phyloP scores from a whole-genome alignment of 30 jellyfish, hydroid and myxozoan genomes.

The Rhopilema esculentum region DNA sequence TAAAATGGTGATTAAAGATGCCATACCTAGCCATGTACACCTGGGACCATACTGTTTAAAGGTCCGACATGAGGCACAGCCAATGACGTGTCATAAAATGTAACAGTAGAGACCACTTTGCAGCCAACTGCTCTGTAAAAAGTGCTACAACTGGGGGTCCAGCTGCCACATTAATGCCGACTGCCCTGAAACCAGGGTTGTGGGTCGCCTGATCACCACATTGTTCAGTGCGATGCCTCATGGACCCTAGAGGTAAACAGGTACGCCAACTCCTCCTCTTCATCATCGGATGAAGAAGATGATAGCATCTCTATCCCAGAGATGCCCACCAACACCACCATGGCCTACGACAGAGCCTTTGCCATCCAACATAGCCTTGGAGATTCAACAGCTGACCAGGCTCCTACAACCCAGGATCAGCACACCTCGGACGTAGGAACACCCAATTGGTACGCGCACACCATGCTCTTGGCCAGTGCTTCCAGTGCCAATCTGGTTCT shows the following conservation, averaged over 20 bases:
- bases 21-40: background rate
- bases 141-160: slow-evolving; percentile 8
- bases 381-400: too few relatives aligned
- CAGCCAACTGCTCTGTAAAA: slow-evolving; percentile 8
- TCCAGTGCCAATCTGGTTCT: background rate
- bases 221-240: too few relatives aligned
- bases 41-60: slow-evolving; percentile 1
- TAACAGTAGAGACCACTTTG: background rate
- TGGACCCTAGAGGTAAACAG: too few relatives aligned
- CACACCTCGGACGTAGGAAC: too few relatives aligned
- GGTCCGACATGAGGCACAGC: slow-evolving; percentile 1
- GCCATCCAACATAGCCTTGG: too few relatives aligned
- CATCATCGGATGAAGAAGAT: too few relatives aligned
- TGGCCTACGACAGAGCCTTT: too few relatives aligned
- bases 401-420: too few relatives aligned
- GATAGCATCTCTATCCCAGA: too few relatives aligned
- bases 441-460: background rate
- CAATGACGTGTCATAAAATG: background rate
- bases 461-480: background rate
- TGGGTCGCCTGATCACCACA: background rate
- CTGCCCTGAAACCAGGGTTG: slow-evolving; percentile 3
- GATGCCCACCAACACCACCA: too few relatives aligned
- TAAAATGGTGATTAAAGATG: background rate
- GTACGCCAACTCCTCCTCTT: too few relatives aligned
- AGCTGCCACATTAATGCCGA: background rate